Conservation (phyloP, 2,113 vertebrate genomes). For the Ivindomyrus marchei region DNA sequence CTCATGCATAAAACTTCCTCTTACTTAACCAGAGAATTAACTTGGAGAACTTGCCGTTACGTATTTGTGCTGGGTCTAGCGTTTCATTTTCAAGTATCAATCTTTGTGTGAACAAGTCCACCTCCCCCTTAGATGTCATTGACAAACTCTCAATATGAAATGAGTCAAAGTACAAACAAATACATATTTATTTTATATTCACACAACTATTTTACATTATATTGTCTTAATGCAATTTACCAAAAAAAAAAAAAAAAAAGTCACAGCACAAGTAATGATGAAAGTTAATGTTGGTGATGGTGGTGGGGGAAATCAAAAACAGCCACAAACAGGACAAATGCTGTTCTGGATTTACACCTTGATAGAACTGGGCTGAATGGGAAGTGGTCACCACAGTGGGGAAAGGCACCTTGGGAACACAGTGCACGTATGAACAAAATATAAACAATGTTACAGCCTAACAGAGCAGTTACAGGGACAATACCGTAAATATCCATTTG, state of each 20-base stretch:
- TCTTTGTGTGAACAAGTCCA: not conserved
- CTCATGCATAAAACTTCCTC: not conserved
- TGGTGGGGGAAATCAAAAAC: constrained; percentile 40
- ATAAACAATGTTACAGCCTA: constrained; percentile 50
- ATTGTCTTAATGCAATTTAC: constrained; percentile 78
- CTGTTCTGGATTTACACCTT: constrained; percentile 61
- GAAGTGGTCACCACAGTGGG: constrained; percentile 49
- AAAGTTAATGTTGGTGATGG: not conserved
- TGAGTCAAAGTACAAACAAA: constrained; percentile 57
- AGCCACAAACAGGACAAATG: constrained; percentile 36
- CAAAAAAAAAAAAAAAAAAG: constrained; percentile 70
- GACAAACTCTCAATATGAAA: constrained; percentile 1
- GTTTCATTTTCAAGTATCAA: not conserved
- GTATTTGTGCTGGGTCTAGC: not conserved
- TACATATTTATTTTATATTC: constrained; percentile 95
- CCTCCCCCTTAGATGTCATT: not conserved
- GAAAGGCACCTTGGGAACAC: constrained; percentile 83
- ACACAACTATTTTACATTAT: constrained; percentile 90
- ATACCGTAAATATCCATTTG: constrained; percentile 98
- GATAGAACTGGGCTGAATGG: constrained; percentile 50
- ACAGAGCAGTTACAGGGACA: constrained; percentile 60
- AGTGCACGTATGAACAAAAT: constrained; percentile 71
- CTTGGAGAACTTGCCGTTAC: not conserved
- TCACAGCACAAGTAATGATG: constrained; percentile 52
- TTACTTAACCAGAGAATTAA: not conserved